Evolutionary conservation across 2,888 invertebrate genomes (phyloP), one percentile per base, ranked within the genome.

Genomic region (Microplitis deprimator): DNA sequence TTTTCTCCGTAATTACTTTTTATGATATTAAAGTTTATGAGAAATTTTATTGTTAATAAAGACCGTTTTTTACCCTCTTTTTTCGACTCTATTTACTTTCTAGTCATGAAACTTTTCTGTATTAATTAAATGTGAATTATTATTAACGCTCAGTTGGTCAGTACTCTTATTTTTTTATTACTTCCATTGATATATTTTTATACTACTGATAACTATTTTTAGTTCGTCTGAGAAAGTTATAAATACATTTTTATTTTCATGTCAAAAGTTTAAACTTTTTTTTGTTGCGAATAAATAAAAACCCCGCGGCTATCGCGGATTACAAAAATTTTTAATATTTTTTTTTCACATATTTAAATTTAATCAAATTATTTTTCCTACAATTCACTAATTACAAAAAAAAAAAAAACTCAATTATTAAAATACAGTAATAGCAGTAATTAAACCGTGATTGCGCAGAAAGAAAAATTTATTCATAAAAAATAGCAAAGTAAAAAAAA

Each of bases 31-130:
- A 50, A 50, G 50, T 50, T 13, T 50, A 50, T 50, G 50, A 50
- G 50, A 50, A 50, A 50, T 50, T 50, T 50, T 50, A 50, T 50
- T 50, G 50, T 50, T 50, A 50, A 50, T 50, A 50, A 50, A 50
- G 50, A 50, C 4, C 8, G 8, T 13, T 50, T 13, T 50, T 13
- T 50, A 50, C 13, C 3, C 13, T 3, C 13, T 13, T 50, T 50
- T 50, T 50, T 50, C 13, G 13, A 13, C 50, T 50, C 50, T 50
- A 50, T 50, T 50, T 50, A 13, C 50, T 50, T 50, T 50, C 1
- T 50, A 50, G 50, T 50, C 50, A 50, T 50, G 13, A 50, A 50
- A 50, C 50, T 50, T 50, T 50, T 50, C 13, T 10, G 13, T 50
- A 50, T 50, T 50, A 50, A 50, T 50, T 50, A 50, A 50, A 50